Conservation (phyloP, 2,888 invertebrate genomes). For the Tipula vernalis region DNA sequence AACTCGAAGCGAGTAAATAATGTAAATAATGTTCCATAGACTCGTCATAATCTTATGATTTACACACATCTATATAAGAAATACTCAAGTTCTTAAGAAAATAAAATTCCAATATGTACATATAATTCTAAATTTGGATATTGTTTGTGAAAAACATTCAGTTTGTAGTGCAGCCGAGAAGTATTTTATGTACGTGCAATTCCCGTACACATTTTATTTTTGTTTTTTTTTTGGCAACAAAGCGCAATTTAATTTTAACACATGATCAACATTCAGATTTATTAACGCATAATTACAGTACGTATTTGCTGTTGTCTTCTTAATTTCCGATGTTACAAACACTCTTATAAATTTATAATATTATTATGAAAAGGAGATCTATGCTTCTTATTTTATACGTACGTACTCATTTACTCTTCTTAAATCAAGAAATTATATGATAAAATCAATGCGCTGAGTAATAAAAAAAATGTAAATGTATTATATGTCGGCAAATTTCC, state of each 20-base stretch:
- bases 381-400: background rate
- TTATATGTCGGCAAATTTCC: slow-evolving; percentile 28
- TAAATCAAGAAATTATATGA: slow-evolving; percentile 4
- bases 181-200: background rate
- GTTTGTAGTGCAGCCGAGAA: background rate
- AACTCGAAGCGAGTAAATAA: background rate
- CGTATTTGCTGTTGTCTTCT: background rate
- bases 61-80: background rate
- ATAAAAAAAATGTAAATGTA: slow-evolving; percentile 4
- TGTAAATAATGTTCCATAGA: background rate
- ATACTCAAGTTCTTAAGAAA: background rate
- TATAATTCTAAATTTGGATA: background rate
- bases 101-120: background rate
- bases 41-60: background rate
- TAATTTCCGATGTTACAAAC: background rate
- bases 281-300: background rate
- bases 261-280: background rate
- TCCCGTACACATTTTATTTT: background rate
- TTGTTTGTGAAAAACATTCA: background rate
- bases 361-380: background rate
- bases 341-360: background rate
- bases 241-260: background rate
- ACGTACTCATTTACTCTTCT: background rate
- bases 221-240: background rate
- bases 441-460: slow-evolving; percentile 4